Conservation (phyloP, 2,113 vertebrate genomes). For the Gymnarchus niloticus region DNA sequence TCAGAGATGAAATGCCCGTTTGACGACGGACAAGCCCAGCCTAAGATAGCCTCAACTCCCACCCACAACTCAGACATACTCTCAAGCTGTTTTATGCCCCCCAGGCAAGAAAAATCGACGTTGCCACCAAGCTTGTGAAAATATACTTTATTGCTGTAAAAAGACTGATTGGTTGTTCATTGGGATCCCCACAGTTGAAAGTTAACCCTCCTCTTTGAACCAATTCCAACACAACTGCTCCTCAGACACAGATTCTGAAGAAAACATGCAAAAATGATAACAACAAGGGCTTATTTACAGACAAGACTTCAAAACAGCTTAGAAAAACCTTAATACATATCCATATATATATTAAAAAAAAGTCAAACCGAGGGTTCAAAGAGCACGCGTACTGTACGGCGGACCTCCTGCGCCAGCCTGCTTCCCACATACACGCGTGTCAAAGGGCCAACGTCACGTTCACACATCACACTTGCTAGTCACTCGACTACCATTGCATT, state of each 20-base stretch:
- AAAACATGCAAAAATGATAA: slow-evolving; percentile 59
- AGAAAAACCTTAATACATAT: slow-evolving; percentile 45
- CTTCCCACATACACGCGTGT: slow-evolving; percentile 53
- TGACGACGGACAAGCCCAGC: not conserved
- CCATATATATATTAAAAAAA: slow-evolving; percentile 23
- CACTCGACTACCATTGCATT: slow-evolving; percentile 30
- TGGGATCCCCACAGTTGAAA: slow-evolving; percentile 53
- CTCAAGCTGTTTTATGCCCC: too few species aligned
- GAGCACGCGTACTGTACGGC: slow-evolving; percentile 46
- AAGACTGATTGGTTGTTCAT: slow-evolving; percentile 54
- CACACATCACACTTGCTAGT: slow-evolving; percentile 20
- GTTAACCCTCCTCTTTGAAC: slow-evolving; percentile 40
- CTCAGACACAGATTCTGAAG: slow-evolving; percentile 38
- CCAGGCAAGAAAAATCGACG: not conserved
- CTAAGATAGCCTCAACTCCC: too few species aligned
- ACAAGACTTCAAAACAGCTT: slow-evolving; percentile 50
- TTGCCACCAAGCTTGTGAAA: slow-evolving; percentile 55
- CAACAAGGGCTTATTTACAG: slow-evolving; percentile 57
- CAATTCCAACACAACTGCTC: slow-evolving; percentile 38
- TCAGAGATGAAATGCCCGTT: not conserved
- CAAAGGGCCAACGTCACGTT: too few species aligned
- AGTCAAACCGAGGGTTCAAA: slow-evolving; percentile 35
- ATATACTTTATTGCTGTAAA: slow-evolving; percentile 75
- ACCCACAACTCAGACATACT: too few species aligned
- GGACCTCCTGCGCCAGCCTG: slow-evolving; percentile 19